Base-by-base conservation (phyloP, 2,888 invertebrate species). In the Pteria penguin region DNA sequence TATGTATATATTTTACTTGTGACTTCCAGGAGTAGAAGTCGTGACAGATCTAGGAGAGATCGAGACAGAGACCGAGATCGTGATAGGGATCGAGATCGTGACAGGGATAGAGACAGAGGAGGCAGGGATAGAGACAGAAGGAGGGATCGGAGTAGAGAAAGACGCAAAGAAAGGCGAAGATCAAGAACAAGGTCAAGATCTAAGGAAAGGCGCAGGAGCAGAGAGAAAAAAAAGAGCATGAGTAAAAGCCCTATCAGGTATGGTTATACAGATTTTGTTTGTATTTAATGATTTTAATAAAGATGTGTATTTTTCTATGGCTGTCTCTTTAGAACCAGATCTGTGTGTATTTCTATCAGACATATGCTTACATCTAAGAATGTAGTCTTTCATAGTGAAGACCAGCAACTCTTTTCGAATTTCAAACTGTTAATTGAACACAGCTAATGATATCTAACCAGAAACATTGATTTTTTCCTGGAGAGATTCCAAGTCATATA, bases 31-130 rank as follows among this genome's bases (percentile, higher is more conserved):
- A 65, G 65, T n/a, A 66, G 74, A 11, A 61, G 60, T 61, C 36
- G 69, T 18, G 71, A 71, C 11, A 71, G 71, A 31, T 26, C 45
- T 32, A 31, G 76, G 45, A 84, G 87, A n/a, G 45, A 45, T 14
- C 90, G 84, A 92, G 93, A 79, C 8, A 58, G 79, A n/a, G 88
- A 90, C 24, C 75, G 83, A 58, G 77, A 75, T 5, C 57, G 82
- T 4, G 80, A 81, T 57, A 84, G 68, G 31, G 84, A 82, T 27
- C 67, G 81, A 5, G 81, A 82, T 68, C 77, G 84, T 92, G 93
- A 79, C 4, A 58, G 79, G 11, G 88, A 90, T 22, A 76, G 83
- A 58, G 77, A 75, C 8, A 54, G 82, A 4, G 80, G 82, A 55
- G 66, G 84, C 65, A 31, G 85, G 82, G 27, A 72, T 78, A 8